A percentile compares a stretch with the other conserved stretches of the same genome.
Evolutionary conservation across 2,888 invertebrate species (phyloP).

Genomic region (Epinotia demarniana): DNA sequence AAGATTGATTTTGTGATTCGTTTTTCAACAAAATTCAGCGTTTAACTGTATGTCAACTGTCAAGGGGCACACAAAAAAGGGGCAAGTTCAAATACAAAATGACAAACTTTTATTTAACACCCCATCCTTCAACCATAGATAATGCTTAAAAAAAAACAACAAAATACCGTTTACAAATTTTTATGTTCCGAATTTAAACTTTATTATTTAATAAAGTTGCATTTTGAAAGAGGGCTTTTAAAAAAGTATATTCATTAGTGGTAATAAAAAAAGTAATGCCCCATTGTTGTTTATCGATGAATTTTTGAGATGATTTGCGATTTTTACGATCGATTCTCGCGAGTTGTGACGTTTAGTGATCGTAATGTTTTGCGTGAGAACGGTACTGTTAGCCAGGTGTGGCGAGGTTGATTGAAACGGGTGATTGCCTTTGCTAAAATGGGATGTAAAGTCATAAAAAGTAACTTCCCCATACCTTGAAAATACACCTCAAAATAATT

Average conservation of each 20-base stretch:
- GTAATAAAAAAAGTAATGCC: constrained; percentile 45
- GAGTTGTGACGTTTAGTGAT: constrained; percentile 39
- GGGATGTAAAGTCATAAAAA: background rate
- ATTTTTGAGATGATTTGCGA: constrained; percentile 47
- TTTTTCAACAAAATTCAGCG: constrained; percentile 9
- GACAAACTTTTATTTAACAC: constrained; percentile 43
- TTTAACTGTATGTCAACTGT: constrained; percentile 43
- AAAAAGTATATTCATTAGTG: constrained; percentile 45
- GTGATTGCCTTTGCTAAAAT: background rate
- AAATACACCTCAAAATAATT: no score
- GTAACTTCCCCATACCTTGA: background rate
- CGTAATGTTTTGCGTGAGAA: constrained; percentile 43
- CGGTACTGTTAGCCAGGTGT: constrained; percentile 41
- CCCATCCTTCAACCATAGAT: constrained; percentile 43
- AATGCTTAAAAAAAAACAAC: constrained; percentile 33
- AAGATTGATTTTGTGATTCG: background rate
- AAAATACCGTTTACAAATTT: constrained; percentile 46
- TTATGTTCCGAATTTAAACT: constrained; percentile 45
- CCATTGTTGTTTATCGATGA: constrained; percentile 43
- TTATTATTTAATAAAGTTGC: constrained; percentile 47
- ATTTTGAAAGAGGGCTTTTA: constrained; percentile 37
- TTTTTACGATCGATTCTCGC: constrained; percentile 41
- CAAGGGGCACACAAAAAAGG: constrained; percentile 43
- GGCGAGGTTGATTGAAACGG: constrained; percentile 12
- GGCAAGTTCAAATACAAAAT: constrained; percentile 44